phyloP scores from a whole-genome alignment of 2,113 vertebrate species.

The Heptranchias perlo region DNA sequence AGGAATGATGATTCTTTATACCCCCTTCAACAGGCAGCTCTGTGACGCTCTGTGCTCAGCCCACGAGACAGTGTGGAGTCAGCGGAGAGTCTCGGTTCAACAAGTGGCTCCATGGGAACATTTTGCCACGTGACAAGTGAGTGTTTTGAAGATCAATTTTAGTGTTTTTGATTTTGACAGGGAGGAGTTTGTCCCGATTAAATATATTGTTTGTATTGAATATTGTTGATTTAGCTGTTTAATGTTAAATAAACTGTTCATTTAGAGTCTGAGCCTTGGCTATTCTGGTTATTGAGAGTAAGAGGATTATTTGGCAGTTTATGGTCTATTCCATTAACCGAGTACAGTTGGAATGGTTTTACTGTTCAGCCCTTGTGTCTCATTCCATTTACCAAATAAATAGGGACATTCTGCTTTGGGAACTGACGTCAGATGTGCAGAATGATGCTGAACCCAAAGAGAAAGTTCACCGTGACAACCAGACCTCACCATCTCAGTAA shows the following conservation, averaged over 20 bases:
- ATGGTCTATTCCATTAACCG: background rate
- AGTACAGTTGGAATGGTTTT: no score
- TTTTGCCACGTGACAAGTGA: background rate
- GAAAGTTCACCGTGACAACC: no score
- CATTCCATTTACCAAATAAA: background rate
- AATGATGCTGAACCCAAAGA: no score
- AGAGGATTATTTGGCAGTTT: background rate
- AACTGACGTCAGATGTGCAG: background rate
- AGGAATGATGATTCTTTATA: no score
- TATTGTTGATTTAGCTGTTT: background rate
- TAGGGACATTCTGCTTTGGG: background rate
- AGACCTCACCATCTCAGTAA: no score
- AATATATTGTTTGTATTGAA: background rate
- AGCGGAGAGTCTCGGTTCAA: slow-evolving; percentile 43
- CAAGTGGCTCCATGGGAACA: background rate
- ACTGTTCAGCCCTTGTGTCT: background rate
- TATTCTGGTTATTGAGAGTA: background rate
- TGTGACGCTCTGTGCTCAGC: no score
- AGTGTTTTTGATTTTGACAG: background rate
- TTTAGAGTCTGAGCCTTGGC: background rate
- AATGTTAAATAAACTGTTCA: background rate
- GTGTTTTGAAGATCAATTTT: background rate
- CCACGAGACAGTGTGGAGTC: no score
- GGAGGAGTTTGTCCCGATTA: background rate
- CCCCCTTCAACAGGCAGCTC: no score